phyloP scores from a whole-genome alignment of 2,888 invertebrate species.

The Caenorhabditis angaria region DNA sequence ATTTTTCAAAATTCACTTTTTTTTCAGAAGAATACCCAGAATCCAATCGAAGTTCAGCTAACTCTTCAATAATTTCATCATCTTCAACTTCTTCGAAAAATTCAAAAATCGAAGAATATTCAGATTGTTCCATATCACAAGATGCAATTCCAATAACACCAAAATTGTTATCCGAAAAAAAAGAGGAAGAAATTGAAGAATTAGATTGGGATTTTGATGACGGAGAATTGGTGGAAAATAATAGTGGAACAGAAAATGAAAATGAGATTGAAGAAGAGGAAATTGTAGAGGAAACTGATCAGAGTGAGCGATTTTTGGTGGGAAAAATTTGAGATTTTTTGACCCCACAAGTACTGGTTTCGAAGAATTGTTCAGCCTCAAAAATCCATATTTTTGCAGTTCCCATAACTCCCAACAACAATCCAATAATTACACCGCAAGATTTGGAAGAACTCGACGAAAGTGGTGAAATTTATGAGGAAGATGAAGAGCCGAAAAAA shows the following conservation, averaged over 20 bases:
- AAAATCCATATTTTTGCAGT: constrained; percentile 12
- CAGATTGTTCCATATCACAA: not conserved
- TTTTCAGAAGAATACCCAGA: no score
- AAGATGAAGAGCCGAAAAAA: not conserved
- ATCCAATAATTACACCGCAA: constrained; percentile 18
- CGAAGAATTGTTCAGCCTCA: no score
- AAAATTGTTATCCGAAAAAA: not conserved
- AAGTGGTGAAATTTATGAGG: not conserved
- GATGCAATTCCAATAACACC: not conserved
- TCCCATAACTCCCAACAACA: constrained; percentile 14
- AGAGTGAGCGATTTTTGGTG: constrained; percentile 2
- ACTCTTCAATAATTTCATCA: no score
- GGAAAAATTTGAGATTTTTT: not conserved
- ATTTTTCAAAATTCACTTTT: no score
- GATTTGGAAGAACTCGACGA: not conserved
- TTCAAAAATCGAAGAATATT: not conserved
- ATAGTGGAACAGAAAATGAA: constrained; percentile 13
- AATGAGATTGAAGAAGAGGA: constrained; percentile 4
- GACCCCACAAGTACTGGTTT: not conserved
- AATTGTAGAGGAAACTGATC: not conserved
- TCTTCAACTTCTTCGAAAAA: no score
- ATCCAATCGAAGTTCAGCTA: not conserved
- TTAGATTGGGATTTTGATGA: constrained; percentile 7
- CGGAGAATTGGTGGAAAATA: constrained; percentile 7
- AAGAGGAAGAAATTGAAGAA: not conserved